A percentile compares a stretch with the other conserved stretches of the same genome.
phyloP scores from a whole-genome alignment of 2,888 invertebrate species.

The Melanophora roralis region DNA sequence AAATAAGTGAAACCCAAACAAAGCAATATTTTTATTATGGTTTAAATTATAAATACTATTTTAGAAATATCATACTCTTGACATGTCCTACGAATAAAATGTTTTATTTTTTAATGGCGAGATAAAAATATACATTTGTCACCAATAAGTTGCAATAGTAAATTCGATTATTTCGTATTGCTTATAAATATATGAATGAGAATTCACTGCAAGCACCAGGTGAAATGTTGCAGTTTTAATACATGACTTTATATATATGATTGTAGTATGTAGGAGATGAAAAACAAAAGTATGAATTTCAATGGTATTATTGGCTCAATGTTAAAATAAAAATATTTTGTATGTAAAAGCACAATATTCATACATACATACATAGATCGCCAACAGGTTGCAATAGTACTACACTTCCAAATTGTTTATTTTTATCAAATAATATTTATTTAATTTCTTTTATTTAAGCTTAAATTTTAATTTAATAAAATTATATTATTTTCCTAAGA shows the following conservation, averaged over 20 bases:
- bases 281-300: slow-evolving; percentile 70
- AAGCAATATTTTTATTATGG: slow-evolving; percentile 27
- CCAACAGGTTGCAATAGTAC: too few relatives aligned
- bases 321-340: neutral
- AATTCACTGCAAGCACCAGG: slow-evolving; percentile 65
- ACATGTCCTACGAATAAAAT: neutral
- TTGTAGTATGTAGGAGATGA: too few relatives aligned
- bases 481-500: too few relatives aligned
- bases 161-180: neutral
- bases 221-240: slow-evolving; percentile 67
- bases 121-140: neutral
- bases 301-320: slow-evolving; percentile 66
- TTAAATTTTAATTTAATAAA: too few relatives aligned
- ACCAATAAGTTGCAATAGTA: neutral
- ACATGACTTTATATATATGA: slow-evolving; percentile 61
- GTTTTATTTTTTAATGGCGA: neutral
- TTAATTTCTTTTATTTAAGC: too few relatives aligned
- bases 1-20: neutral
- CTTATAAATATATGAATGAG: neutral
- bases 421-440: too few relatives aligned
- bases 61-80: neutral
- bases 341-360: too few relatives aligned
- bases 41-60: neutral
- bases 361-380: neutral
- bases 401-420: too few relatives aligned